Conservation (phyloP, 2,797 vertebrate species). For the Rhinophrynus dorsalis region DNA sequence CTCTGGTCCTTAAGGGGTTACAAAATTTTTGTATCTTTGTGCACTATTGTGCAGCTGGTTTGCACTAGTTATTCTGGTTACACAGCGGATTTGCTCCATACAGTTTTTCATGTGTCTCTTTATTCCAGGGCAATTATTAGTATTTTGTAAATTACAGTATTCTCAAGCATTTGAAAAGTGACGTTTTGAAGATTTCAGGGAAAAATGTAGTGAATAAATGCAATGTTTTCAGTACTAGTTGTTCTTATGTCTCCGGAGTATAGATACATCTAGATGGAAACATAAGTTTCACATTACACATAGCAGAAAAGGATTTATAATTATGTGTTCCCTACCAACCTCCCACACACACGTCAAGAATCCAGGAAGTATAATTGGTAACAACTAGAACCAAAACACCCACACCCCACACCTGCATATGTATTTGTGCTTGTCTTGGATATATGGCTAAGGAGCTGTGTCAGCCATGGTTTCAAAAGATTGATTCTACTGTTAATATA, state of each 20-base stretch:
- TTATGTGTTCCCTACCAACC: slow-evolving; percentile 24
- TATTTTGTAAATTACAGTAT: too few species aligned
- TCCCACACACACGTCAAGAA: slow-evolving; percentile 35
- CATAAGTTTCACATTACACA: slow-evolving; percentile 31
- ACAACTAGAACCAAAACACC: slow-evolving; percentile 7
- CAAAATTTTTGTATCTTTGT: too few species aligned
- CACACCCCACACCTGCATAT: slow-evolving; percentile 3
- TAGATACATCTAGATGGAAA: slow-evolving; percentile 13
- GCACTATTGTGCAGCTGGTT: too few species aligned
- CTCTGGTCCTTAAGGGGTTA: too few species aligned
- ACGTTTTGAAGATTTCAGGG: not conserved
- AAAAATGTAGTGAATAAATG: not conserved
- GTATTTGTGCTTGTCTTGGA: not conserved
- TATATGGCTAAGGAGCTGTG: not conserved
- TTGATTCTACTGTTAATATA: not conserved
- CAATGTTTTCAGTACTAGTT: not conserved
- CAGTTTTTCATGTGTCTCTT: too few species aligned
- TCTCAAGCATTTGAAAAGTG: too few species aligned
- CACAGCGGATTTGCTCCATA: too few species aligned
- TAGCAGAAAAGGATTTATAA: slow-evolving; percentile 13
- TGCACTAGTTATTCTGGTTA: too few species aligned
- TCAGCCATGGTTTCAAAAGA: not conserved
- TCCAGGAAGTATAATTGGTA: slow-evolving; percentile 13
- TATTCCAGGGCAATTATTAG: too few species aligned
- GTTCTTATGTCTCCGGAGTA: not conserved